phyloP scores from a whole-genome alignment of 2,797 vertebrate genomes.

The Oreortyx pictus region DNA sequence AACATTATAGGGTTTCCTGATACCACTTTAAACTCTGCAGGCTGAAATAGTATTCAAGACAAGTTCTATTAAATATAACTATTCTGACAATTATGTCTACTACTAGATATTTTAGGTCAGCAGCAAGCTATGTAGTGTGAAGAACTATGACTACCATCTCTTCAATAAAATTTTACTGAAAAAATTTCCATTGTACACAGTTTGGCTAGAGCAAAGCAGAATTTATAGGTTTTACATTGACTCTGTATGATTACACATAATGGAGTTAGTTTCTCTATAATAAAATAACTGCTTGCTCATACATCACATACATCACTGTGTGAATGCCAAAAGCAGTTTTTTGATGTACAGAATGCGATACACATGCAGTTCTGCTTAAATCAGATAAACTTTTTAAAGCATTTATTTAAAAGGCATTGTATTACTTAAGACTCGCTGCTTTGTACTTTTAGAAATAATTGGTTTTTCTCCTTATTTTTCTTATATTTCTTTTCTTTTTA shows the following conservation, averaged over 20 bases:
- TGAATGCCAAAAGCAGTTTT: conserved; percentile 4
- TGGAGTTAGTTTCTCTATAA: neutral
- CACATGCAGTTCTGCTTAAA: neutral
- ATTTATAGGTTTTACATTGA: neutral
- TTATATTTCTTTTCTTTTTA: neutral
- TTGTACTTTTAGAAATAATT: neutral
- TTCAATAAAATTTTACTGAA: conserved; percentile 38
- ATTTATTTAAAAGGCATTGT: neutral
- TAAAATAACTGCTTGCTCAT: conserved; percentile 8
- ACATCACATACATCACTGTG: neutral
- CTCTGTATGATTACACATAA: neutral
- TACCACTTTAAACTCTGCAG: neutral
- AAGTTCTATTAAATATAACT: neutral
- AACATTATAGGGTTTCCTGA: neutral
- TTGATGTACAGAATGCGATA: neutral
- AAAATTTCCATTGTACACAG: neutral
- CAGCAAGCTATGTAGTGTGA: neutral
- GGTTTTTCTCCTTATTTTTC: neutral
- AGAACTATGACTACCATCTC: neutral
- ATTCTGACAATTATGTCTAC: conserved; percentile 2
- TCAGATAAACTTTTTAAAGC: neutral
- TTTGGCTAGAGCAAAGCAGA: neutral
- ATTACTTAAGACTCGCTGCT: neutral
- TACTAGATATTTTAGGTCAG: neutral
- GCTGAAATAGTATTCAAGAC: neutral